Conservation (phyloP, 2,797 vertebrate genomes). For the Helarctos malayanus region DNA sequence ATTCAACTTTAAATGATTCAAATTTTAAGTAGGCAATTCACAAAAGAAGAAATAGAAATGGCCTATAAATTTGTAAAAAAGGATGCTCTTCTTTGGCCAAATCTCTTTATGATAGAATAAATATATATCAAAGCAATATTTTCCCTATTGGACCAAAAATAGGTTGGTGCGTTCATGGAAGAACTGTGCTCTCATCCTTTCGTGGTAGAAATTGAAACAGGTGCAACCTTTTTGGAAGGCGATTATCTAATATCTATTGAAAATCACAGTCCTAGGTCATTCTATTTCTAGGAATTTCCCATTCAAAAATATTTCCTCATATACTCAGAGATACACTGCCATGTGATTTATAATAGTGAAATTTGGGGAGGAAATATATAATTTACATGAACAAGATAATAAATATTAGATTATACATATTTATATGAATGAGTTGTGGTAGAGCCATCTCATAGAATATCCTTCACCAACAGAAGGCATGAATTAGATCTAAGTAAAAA, state of each 20-base stretch:
- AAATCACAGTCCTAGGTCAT: background rate
- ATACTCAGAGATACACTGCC: background rate
- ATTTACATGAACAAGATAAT: background rate
- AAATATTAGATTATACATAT: background rate
- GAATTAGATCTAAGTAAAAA: conserved; percentile 21
- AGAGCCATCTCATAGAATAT: background rate
- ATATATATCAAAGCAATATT: background rate
- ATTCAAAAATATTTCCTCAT: conserved; percentile 48
- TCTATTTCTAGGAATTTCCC: conserved; percentile 50
- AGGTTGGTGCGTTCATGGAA: background rate
- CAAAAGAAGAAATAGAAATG: conserved; percentile 32
- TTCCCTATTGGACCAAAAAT: background rate
- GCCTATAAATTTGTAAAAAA: background rate
- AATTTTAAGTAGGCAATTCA: conserved; percentile 12
- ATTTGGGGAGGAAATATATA: background rate
- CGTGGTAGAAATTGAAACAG: background rate
- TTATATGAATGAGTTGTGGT: background rate
- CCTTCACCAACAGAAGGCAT: background rate
- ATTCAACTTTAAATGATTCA: conserved; percentile 37
- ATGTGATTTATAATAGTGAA: background rate
- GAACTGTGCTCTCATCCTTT: background rate
- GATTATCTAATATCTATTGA: conserved; percentile 11
- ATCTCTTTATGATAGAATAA: background rate
- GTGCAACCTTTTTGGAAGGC: background rate
- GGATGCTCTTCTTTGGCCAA: background rate